A percentile compares a stretch with the other conserved stretches of the same genome.
These are phyloP conservation scores for Beaufortia kweichowensis DNA, from an alignment of 2,113 vertebrate genomes.

Conservation along the genomic window DNA sequence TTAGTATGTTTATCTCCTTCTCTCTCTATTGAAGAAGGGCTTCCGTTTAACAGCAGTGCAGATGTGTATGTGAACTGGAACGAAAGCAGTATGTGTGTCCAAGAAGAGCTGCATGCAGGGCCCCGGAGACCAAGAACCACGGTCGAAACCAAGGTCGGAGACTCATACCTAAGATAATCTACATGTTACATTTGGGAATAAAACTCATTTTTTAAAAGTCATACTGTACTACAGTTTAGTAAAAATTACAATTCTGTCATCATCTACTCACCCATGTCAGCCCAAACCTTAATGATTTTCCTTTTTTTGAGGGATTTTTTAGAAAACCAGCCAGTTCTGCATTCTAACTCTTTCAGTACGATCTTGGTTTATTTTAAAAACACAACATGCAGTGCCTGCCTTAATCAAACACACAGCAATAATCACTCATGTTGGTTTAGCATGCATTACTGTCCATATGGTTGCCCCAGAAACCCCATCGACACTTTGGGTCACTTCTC, in stretches of 20 bases:
- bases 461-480: slow-evolving; percentile 3
- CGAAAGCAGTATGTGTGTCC: slow-evolving; percentile 53
- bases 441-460: background rate
- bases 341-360: no score
- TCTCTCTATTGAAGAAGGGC: slow-evolving; percentile 64
- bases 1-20: slow-evolving; percentile 6
- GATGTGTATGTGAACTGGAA: slow-evolving; percentile 55
- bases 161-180: background rate
- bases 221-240: no score
- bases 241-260: no score
- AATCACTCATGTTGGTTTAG: slow-evolving; percentile 7
- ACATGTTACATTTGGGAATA: no score
- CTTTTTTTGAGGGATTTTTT: no score
- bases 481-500: slow-evolving; percentile 19
- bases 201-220: no score
- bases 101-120: slow-evolving; percentile 64
- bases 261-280: no score
- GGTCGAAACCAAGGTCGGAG: slow-evolving; percentile 53
- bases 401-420: slow-evolving; percentile 16
- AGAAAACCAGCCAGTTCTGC: no score
- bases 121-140: slow-evolving; percentile 59
- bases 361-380: background rate
- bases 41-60: slow-evolving; percentile 65
- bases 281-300: no score
- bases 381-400: background rate